Percentiles rank a stretch among this genome's conserved stretches.
Conservation (phyloP, 2,797 vertebrate species). For the Sphaeramia orbicularis region DNA sequence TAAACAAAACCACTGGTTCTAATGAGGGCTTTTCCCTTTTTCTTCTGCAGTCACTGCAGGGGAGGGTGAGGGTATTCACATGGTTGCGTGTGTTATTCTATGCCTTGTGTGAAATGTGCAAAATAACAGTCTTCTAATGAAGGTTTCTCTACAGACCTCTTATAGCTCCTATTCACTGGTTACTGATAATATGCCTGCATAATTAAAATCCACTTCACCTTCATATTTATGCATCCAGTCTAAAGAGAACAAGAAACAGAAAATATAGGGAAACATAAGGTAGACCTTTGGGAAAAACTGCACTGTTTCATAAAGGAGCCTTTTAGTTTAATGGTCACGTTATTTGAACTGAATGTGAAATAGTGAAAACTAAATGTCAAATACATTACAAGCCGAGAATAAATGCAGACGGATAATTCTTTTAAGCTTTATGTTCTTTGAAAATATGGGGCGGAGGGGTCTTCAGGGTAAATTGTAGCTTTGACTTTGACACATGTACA, state of each 20-base stretch:
- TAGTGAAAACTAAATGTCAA: conserved; percentile 18
- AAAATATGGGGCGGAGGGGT: conserved; percentile 16
- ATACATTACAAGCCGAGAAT: conserved; percentile 27
- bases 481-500: conserved; percentile 53
- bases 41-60: too few relatives aligned
- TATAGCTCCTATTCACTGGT: neutral
- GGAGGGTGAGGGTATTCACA: too few relatives aligned
- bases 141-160: neutral
- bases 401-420: conserved; percentile 30
- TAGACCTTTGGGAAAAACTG: conserved; percentile 44
- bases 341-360: conserved; percentile 53
- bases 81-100: too few relatives aligned
- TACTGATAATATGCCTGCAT: neutral
- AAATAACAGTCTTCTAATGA: too few relatives aligned
- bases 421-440: conserved; percentile 23
- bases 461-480: conserved; percentile 30
- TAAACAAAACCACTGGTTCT: too few relatives aligned
- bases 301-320: conserved; percentile 40
- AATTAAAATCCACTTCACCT: neutral
- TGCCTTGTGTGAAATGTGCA: too few relatives aligned
- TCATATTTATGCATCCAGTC: conserved; percentile 39
- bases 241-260: conserved; percentile 27
- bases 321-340: conserved; percentile 54
- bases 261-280: conserved; percentile 16
- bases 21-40: too few relatives aligned